Conservation (phyloP, 2,113 vertebrate genomes). For the Petrocephalus microphthalmus region DNA sequence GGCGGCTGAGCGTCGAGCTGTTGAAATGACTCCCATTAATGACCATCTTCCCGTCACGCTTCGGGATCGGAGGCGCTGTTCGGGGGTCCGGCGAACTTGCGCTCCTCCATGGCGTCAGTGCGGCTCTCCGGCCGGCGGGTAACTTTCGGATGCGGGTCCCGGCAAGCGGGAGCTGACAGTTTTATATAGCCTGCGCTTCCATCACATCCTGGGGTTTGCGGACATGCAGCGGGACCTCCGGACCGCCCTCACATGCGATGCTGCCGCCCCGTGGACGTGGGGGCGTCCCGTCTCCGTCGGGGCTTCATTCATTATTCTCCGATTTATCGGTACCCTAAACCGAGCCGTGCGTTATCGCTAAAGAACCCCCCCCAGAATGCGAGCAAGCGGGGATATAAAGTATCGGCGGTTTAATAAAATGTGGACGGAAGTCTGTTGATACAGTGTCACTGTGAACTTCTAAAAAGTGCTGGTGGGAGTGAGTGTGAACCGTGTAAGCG, state of each 20-base stretch:
- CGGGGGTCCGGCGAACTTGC: slow-evolving; percentile 27
- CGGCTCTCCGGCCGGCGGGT: slow-evolving; percentile 25
- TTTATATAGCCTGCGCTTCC: slow-evolving; percentile 48
- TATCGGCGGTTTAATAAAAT: not conserved
- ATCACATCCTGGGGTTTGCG: slow-evolving; percentile 54
- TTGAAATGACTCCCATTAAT: slow-evolving; percentile 73
- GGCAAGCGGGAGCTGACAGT: slow-evolving; percentile 40
- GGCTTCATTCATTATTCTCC: not conserved
- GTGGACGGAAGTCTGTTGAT: not conserved
- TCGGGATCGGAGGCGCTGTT: not conserved
- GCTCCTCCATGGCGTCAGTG: slow-evolving; percentile 29
- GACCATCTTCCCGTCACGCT: slow-evolving; percentile 42
- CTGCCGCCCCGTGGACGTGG: slow-evolving; percentile 48
- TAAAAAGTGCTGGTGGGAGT: not conserved
- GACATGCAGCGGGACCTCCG: slow-evolving; percentile 49
- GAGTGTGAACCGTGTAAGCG: not conserved
- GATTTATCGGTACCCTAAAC: not conserved
- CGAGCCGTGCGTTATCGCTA: not conserved
- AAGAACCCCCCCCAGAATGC: not conserved
- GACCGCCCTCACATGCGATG: slow-evolving; percentile 45
- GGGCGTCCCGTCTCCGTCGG: slow-evolving; percentile 26
- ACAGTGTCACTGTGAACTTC: not conserved
- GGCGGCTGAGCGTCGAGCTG: slow-evolving; percentile 62
- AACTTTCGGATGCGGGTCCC: slow-evolving; percentile 30
- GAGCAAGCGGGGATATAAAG: not conserved